These are phyloP conservation scores for Eidolon dupreanum DNA, from an alignment of 2,797 vertebrate species.

Conservation along the genomic window DNA sequence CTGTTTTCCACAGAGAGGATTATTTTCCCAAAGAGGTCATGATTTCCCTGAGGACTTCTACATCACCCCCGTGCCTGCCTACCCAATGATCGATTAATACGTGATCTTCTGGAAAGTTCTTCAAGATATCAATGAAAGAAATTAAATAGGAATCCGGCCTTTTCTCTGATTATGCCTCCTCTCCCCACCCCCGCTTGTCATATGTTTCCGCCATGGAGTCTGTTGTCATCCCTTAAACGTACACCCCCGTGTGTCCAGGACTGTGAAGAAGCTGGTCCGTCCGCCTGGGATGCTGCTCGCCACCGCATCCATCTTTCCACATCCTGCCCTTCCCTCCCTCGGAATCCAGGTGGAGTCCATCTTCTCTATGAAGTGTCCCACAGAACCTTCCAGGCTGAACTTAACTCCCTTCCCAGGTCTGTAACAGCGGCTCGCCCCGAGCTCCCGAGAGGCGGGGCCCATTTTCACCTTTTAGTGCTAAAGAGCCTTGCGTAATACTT, in stretches of 20 bases:
- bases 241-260: not conserved
- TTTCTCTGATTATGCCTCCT: not conserved
- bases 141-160: not conserved
- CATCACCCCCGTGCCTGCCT: not conserved
- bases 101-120: slow-evolving; percentile 3
- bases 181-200: not conserved
- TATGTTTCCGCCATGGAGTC: not conserved
- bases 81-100: not conserved
- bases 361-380: not conserved
- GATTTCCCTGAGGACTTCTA: not conserved
- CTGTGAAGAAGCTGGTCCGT: not conserved
- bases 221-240: not conserved
- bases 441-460: not conserved
- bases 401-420: not conserved
- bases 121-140: not conserved
- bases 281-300: too few species aligned
- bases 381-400: not conserved
- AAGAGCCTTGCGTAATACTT: not conserved
- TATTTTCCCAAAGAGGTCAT: not conserved
- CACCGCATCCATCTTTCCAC: not conserved
- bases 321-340: not conserved
- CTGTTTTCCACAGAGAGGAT: not conserved
- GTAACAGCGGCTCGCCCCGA: accelerated
- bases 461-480: not conserved
- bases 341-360: not conserved